Evolutionary conservation across 2,888 invertebrate genomes (phyloP).

Genomic region (Thera obeliscata): DNA sequence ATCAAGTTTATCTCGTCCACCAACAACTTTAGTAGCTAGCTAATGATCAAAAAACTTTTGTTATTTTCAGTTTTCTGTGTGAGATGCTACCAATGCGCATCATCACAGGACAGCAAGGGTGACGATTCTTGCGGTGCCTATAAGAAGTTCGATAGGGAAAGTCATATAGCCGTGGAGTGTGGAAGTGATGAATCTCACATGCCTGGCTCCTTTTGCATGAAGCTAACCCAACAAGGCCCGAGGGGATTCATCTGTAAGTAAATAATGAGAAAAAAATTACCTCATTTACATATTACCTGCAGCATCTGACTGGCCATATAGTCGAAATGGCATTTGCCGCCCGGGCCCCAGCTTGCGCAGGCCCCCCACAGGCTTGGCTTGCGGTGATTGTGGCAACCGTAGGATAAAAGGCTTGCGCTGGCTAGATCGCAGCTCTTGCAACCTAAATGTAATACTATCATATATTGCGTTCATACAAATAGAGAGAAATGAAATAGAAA

Average conservation of each 20-base stretch:
- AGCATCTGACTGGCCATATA: too few species aligned
- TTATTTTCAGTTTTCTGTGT: constrained; percentile 87
- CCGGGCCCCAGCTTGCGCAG: too few species aligned
- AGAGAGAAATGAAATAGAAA: too few species aligned
- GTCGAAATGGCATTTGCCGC: too few species aligned
- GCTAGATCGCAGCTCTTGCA: too few species aligned
- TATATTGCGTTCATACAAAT: too few species aligned
- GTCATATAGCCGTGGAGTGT: constrained; percentile 96
- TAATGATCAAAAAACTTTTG: not conserved
- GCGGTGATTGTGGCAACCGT: too few species aligned
- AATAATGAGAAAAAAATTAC: not conserved
- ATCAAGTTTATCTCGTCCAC: not conserved
- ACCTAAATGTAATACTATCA: too few species aligned
- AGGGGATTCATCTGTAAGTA: constrained; percentile 96
- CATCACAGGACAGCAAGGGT: constrained; percentile 89
- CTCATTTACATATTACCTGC: too few species aligned
- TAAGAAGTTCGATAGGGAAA: constrained; percentile 91
- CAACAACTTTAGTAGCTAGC: not conserved
- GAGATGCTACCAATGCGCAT: constrained; percentile 97
- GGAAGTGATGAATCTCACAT: constrained; percentile 96
- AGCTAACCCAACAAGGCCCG: constrained; percentile 96
- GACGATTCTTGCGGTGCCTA: constrained; percentile 97
- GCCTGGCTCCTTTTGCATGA: constrained; percentile 98
- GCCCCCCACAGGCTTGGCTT: too few species aligned
- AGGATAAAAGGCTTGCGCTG: too few species aligned